phyloP scores from a whole-genome alignment of 2,113 vertebrate species.

The Illadopsis cleaveri region DNA sequence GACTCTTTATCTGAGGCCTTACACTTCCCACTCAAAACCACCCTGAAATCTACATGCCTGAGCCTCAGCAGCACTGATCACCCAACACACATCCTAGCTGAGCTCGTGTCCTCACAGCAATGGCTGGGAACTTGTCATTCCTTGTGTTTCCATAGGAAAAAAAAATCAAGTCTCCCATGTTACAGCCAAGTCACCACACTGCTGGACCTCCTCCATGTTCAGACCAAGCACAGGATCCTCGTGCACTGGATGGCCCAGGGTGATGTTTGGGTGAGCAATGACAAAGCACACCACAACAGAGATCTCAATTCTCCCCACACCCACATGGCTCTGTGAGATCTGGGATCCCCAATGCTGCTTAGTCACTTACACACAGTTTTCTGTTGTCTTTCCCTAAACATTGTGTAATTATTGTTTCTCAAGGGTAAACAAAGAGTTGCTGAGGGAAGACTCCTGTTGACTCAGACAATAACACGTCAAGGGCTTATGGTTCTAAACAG shows the following conservation, averaged over 20 bases:
- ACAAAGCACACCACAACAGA: fast-evolving
- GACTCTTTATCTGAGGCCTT: neutral
- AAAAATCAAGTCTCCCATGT: neutral
- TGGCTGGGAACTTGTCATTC: neutral
- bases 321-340: fast-evolving
- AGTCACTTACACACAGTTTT: neutral
- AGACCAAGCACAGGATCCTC: fast-evolving
- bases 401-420: neutral
- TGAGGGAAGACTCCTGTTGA: neutral
- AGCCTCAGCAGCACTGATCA: neutral
- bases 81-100: fast-evolving
- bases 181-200: neutral
- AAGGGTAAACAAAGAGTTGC: neutral
- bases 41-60: neutral
- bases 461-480: neutral
- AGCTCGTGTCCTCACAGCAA: fast-evolving
- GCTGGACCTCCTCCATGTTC: neutral
- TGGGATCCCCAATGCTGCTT: neutral
- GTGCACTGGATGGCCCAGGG: neutral
- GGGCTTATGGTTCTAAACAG: neutral
- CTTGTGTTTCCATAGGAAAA: neutral
- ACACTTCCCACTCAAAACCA: fast-evolving
- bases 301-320: fast-evolving
- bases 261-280: neutral
- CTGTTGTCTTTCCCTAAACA: neutral